Evolutionary conservation across 2,113 vertebrate species (phyloP).

Genomic region (Proterorhinus semilunaris): DNA sequence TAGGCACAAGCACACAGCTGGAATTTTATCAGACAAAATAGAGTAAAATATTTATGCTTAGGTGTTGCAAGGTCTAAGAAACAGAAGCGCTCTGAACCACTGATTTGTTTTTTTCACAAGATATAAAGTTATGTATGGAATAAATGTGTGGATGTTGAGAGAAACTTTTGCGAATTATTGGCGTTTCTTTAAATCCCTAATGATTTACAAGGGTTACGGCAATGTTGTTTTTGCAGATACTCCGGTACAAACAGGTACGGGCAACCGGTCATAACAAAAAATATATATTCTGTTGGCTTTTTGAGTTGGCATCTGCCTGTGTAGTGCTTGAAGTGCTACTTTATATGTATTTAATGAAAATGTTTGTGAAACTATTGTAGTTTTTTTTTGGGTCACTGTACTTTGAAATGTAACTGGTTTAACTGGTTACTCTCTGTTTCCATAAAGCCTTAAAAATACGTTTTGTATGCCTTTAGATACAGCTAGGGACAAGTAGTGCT

Average conservation of each 20-base stretch:
- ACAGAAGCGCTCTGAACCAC: neutral
- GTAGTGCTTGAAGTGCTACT: too few relatives aligned
- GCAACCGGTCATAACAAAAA: too few relatives aligned
- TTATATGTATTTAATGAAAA: too few relatives aligned
- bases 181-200: neutral
- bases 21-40: neutral
- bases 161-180: neutral
- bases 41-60: neutral
- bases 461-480: conserved; percentile 21
- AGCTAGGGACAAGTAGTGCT: neutral
- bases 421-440: neutral
- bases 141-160: neutral
- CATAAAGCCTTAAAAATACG: neutral
- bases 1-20: neutral
- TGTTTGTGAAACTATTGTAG: too few relatives aligned
- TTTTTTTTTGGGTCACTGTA: too few relatives aligned
- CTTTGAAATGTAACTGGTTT: too few relatives aligned
- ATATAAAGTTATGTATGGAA: neutral
- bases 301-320: too few relatives aligned
- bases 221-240: too few relatives aligned
- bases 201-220: too few relatives aligned
- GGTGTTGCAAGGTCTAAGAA: neutral
- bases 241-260: too few relatives aligned
- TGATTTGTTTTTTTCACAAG: neutral
- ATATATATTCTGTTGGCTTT: too few relatives aligned